Percentiles rank a stretch among this genome's conserved stretches.
phyloP scores from a whole-genome alignment of 1,140 invertebrate genomes.

The Zaprionus gabonicus region DNA sequence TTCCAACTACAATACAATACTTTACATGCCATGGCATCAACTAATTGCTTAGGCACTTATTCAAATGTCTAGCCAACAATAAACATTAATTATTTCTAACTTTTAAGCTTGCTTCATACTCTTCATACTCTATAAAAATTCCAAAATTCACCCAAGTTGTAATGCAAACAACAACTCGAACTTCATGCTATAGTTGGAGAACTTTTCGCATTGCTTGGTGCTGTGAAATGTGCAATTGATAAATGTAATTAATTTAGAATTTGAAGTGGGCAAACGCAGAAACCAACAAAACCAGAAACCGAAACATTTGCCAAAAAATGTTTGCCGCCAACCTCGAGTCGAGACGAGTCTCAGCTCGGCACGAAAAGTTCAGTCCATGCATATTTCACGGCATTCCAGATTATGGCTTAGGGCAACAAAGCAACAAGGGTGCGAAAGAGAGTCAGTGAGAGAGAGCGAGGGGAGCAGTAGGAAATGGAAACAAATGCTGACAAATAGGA shows the following conservation, averaged over 20 bases:
- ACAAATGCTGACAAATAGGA: slow-evolving; percentile 51
- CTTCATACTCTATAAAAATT: background rate
- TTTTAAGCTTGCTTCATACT: background rate
- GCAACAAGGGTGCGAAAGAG: slow-evolving; percentile 5
- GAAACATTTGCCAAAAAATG: slow-evolving; percentile 21
- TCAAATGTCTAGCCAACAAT: background rate
- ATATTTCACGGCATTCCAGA: slow-evolving; percentile 45
- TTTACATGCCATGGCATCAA: background rate
- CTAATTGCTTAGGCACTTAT: background rate
- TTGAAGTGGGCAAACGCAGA: slow-evolving; percentile 19
- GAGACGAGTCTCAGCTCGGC: slow-evolving; percentile 5
- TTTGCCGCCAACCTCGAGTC: slow-evolving; percentile 4
- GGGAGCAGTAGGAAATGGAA: background rate
- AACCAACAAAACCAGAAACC: background rate
- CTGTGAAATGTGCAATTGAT: slow-evolving; percentile 28
- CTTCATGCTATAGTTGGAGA: background rate
- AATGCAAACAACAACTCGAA: background rate
- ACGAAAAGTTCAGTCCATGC: slow-evolving; percentile 31
- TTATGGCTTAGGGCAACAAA: slow-evolving; percentile 39
- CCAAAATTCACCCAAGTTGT: background rate
- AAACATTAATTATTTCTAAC: slow-evolving; percentile 1
- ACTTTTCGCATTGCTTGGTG: background rate
- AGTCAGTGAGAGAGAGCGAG: background rate
- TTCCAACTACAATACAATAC: background rate
- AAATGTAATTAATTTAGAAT: slow-evolving; percentile 49